Evolutionary conservation across 2,888 invertebrate species (phyloP).

Genomic region (Omphaloscelis lunosa): DNA sequence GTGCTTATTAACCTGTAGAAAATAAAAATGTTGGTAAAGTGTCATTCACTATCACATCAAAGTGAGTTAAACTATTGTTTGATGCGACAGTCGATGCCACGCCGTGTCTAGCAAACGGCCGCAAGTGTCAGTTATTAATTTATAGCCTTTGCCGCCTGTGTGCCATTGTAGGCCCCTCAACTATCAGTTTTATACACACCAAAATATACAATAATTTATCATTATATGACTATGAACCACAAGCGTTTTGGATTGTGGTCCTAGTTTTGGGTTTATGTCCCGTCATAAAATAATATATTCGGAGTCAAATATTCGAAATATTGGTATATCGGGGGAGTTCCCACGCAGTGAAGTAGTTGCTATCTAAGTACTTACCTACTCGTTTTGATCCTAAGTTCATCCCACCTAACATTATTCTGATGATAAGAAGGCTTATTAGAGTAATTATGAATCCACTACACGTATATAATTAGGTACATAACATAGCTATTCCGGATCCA

Average conservation of each 20-base stretch:
- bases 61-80: conserved; percentile 28
- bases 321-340: background rate
- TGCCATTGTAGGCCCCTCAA: background rate
- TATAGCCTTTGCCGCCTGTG: conserved; percentile 1
- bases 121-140: conserved; percentile 26
- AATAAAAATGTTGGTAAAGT: conserved; percentile 20
- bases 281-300: conserved; percentile 11
- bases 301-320: background rate
- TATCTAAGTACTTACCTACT: too few species aligned
- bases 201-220: background rate
- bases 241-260: conserved; percentile 11
- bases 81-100: background rate
- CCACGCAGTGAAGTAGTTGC: background rate
- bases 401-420: too few species aligned
- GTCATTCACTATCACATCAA: background rate
- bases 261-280: conserved; percentile 19
- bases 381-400: too few species aligned
- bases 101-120: conserved; percentile 1
- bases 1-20: conserved; percentile 91
- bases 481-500: too few species aligned
- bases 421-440: too few species aligned
- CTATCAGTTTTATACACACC: background rate
- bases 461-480: too few species aligned
- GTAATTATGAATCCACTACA: too few species aligned
- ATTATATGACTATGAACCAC: background rate